Percentiles rank a stretch among this genome's conserved stretches.
Evolutionary conservation across 64 coral and sea anemone species (phyloP).

Genomic region (Montipora capricornis): DNA sequence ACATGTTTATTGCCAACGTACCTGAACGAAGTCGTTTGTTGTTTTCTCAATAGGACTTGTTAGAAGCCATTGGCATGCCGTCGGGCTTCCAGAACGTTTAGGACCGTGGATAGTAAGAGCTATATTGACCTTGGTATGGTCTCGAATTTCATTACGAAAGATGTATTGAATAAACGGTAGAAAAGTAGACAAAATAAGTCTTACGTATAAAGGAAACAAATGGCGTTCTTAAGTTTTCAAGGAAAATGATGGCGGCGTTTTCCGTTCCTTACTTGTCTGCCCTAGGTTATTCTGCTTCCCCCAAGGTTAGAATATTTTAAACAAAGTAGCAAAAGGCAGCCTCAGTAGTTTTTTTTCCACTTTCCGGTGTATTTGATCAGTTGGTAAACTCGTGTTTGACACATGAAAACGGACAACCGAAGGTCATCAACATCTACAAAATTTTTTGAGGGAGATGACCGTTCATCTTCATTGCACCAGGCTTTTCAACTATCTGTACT

Average conservation of each 20-base stretch:
- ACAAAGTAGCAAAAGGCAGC: neutral
- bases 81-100: too few species aligned
- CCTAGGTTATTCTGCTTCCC: too few species aligned
- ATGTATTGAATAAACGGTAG: neutral
- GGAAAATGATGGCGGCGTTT: too few species aligned
- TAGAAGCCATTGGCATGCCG: neutral
- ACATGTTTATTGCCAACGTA: neutral
- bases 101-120: neutral
- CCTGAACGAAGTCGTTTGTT: neutral
- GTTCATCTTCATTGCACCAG: neutral
- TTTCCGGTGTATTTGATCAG: neutral
- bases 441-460: neutral
- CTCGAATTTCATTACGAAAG: slow-evolving; percentile 31
- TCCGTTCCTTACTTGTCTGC: too few species aligned
- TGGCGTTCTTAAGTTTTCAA: neutral
- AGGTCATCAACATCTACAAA: neutral
- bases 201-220: neutral
- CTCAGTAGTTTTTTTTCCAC: neutral
- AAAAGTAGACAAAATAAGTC: neutral
- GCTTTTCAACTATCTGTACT: neutral
- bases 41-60: neutral
- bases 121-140: neutral
- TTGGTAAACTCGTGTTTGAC: neutral
- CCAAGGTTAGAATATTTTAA: neutral
- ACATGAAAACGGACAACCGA: neutral